These are phyloP conservation scores for Osmerus eperlanus DNA, from an alignment of 2,113 vertebrate species.

Conservation along the genomic window DNA sequence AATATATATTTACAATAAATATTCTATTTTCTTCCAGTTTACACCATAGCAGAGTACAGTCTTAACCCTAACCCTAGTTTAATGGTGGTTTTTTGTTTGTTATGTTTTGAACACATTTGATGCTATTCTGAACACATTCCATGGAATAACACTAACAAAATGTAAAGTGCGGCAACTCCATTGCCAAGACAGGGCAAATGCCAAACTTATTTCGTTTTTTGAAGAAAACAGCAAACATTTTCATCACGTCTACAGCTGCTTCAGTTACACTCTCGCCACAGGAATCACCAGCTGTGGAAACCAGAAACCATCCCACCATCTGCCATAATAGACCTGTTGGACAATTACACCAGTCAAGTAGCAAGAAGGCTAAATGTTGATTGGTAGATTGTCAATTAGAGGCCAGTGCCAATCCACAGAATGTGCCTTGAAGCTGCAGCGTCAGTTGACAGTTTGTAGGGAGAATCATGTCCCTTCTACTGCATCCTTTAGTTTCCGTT, in stretches of 20 bases:
- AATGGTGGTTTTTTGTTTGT: too few species aligned
- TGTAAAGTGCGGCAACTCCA: not conserved
- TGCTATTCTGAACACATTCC: too few species aligned
- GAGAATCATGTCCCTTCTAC: slow-evolving; percentile 28
- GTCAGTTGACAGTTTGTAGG: not conserved
- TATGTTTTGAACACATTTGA: too few species aligned
- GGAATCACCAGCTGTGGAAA: slow-evolving; percentile 45
- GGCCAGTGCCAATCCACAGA: slow-evolving; percentile 13
- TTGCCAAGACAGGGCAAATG: not conserved
- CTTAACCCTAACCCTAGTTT: too few species aligned
- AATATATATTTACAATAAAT: too few species aligned
- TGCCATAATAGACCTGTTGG: slow-evolving; percentile 53
- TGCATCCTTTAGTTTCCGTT: slow-evolving; percentile 45
- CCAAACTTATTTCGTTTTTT: slow-evolving; percentile 16
- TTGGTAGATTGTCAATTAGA: slow-evolving; percentile 36
- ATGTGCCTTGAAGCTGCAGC: not conserved
- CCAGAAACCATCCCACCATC: slow-evolving; percentile 44
- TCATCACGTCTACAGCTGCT: slow-evolving; percentile 22
- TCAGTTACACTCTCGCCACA: slow-evolving; percentile 29
- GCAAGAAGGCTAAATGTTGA: slow-evolving; percentile 39
- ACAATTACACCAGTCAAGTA: slow-evolving; percentile 31
- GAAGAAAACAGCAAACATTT: slow-evolving; percentile 19
- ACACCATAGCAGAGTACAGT: too few species aligned
- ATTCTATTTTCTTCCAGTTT: too few species aligned
- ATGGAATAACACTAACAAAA: not conserved